Conservation (phyloP, 2,113 vertebrate genomes). For the Brevimyrus niger region DNA sequence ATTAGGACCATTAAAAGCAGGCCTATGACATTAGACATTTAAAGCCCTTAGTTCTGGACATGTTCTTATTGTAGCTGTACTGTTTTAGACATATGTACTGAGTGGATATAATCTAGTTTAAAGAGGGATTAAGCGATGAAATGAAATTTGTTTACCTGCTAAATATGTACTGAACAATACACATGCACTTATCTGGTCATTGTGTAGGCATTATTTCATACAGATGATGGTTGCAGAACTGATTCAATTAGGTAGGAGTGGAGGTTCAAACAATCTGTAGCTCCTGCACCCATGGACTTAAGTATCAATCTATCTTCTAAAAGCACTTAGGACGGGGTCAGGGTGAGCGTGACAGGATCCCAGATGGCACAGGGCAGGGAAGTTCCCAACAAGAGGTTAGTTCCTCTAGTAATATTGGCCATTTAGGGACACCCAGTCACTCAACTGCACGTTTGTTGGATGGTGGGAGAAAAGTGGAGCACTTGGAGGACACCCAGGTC, state of each 20-base stretch:
- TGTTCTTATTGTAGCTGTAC: background rate
- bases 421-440: background rate
- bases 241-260: background rate
- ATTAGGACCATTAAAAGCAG: constrained; percentile 5
- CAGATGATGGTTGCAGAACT: background rate
- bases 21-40: background rate
- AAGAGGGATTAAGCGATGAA: background rate
- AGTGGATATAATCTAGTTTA: background rate
- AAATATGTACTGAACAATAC: background rate
- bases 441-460: background rate
- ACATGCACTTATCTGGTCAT: constrained; percentile 1
- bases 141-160: constrained; percentile 5
- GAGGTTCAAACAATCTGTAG: background rate
- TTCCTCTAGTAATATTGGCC: background rate
- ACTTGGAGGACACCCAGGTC: background rate
- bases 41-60: background rate
- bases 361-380: background rate
- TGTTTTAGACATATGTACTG: background rate
- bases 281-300: background rate
- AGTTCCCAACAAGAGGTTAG: background rate
- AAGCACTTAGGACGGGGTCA: background rate
- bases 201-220: background rate
- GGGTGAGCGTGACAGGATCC: background rate
- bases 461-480: background rate
- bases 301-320: background rate